Evolutionary conservation across 2,797 vertebrate species (phyloP), one percentile per base, ranked within the genome.

Genomic region (Danio choprae): DNA sequence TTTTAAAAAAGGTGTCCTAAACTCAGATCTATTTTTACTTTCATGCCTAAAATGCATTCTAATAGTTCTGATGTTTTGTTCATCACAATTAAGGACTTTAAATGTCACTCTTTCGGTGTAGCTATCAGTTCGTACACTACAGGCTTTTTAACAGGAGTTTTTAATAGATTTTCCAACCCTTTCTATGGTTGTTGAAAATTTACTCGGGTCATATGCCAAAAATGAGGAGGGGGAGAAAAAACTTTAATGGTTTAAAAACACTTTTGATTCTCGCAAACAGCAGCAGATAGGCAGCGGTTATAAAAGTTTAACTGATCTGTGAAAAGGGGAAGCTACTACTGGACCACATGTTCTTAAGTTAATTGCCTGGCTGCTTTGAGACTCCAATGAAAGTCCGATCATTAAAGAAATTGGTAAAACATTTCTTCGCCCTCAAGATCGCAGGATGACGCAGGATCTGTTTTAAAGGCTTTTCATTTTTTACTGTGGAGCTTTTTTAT

Each of bases 231-330:
- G 9, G 22, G 29, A 22, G 83, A 89, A 85, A 87, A 85, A 72
- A 78, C 86, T 92, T 93, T 90, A 92, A 90, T 84, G 79, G 87
- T 84, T 90, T 87, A 82, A 93, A 91, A 93, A 92, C 87, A 91
- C 90, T 90, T 93, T 91, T 92, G 91, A 92, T 92, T 93, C 90
- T 90, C 85, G 84, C 84, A 86, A 89, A 84, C 89, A 88, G 85
- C 89, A 91, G 90, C 88, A 93, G 91, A 92, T 94, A 92, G 91
- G 83, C 87, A 84, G 41, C 46, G 53, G 87, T 87, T 89, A 87
- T 93, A 93, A 93, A 93, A 92, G 87, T 92, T 92, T 91, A 93
- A 93, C 91, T 92, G 91, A 93, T 92, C 90, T 91, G 91, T 92
- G 91, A 92, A 91, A 90, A 89, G 88, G 92, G 88, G 90, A 92